Evolutionary conservation across 2,113 vertebrate species (phyloP), one percentile per base, ranked within the genome.

Genomic region (Lota lota): DNA sequence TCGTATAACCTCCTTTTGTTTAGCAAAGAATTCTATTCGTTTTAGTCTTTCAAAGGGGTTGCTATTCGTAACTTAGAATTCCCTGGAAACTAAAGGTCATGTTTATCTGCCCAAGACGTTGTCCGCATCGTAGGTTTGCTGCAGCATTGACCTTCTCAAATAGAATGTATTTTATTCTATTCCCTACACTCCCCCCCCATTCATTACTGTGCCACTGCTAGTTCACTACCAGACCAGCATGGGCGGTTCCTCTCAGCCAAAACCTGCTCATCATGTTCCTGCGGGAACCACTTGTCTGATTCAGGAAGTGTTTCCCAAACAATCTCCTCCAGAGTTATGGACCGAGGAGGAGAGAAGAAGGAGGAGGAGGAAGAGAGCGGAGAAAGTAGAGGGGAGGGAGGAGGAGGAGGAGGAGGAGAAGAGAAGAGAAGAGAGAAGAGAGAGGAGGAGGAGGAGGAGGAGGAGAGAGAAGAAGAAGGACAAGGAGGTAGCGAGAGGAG

Each of bases 241-340:
- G 82, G 85, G 89, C 78, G 81, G 83, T 88, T 85, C 70, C 72
- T 75, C 78, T 85, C 82, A 85, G 88, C 83, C 79, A 84, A 85
- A 90, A 89, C 86, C 80, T 72, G 78, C 85, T 90, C 89, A 90
- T 91, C 88, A 91, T 77, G 84, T 28, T 84, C 87, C 78, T 83
- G 78, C 88, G 86, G 83, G 88, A 88, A 86, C 84, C 88, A 79
- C 83, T 87, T 80, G 78, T 89, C 84, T 86, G 79, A 87, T 90
- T 92, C 89, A 90, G 88, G 90, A 90, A 82, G 76, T 73, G 22
- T 81, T 80, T 77, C 67, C 85, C 56, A 68, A 73, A 75, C 69
- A 75, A 58, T 84, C 80, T 75, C 81, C 86, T 89, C 81, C 73
- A 21, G 75, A 86, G 84, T 80, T 80, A 70, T 61, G 68, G 68